Percentiles rank a stretch among this genome's conserved stretches.
These are phyloP conservation scores for Thumatha senex DNA, from an alignment of 2,888 invertebrate species.

Conservation along the genomic window DNA sequence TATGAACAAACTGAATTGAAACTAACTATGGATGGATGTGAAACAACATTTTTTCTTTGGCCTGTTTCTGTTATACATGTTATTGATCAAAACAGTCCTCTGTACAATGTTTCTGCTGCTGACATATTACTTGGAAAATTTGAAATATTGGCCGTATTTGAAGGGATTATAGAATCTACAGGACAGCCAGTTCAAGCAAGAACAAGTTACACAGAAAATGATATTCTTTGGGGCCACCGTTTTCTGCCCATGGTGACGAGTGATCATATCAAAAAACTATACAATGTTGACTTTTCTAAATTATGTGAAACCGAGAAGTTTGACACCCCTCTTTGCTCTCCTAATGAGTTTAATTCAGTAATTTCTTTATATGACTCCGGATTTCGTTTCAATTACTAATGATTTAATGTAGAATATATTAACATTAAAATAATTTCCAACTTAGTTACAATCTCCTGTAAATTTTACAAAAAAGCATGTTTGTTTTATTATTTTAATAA, in stretches of 20 bases:
- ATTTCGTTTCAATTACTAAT: neutral
- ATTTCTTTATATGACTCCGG: slow-evolving; percentile 27
- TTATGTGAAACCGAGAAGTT: slow-evolving; percentile 93
- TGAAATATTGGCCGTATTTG: slow-evolving; percentile 93
- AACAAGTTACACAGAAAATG: slow-evolving; percentile 90
- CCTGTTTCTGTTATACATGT: slow-evolving; percentile 96
- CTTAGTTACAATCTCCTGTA: no score
- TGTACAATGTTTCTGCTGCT: slow-evolving; percentile 94
- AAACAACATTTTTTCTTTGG: slow-evolving; percentile 97
- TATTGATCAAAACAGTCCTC: slow-evolving; percentile 93
- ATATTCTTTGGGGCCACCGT: slow-evolving; percentile 94
- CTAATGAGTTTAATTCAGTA: slow-evolving; percentile 82
- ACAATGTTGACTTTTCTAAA: slow-evolving; percentile 94
- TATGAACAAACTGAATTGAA: slow-evolving; percentile 92
- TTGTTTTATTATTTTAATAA: no score
- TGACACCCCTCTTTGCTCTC: slow-evolving; percentile 94
- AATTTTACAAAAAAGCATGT: no score
- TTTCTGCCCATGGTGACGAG: slow-evolving; percentile 91
- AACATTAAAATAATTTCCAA: no score
- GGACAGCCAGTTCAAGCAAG: slow-evolving; percentile 92
- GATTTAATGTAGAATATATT: no score
- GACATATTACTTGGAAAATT: slow-evolving; percentile 93
- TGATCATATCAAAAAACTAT: slow-evolving; percentile 87
- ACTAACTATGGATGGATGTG: slow-evolving; percentile 91
- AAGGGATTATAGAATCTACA: slow-evolving; percentile 95